Conservation (phyloP, 2,888 invertebrate species). For the Pseudococcus longispinus region DNA sequence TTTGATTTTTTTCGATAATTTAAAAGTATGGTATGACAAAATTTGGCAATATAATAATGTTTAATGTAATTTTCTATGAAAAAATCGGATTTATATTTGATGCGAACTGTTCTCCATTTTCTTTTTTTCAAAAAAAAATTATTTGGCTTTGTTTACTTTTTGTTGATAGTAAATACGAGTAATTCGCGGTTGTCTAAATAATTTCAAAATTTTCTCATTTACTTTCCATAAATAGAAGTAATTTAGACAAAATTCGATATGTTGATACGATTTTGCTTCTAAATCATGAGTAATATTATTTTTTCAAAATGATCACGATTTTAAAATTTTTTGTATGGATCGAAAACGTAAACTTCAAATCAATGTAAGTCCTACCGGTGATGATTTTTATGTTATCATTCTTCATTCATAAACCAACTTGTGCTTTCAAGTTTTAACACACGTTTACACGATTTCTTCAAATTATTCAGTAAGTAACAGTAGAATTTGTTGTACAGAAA, state of each 20-base stretch:
- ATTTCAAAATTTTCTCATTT: not conserved
- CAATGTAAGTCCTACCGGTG: slow-evolving; percentile 22
- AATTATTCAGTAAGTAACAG: not conserved
- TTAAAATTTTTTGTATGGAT: slow-evolving; percentile 55
- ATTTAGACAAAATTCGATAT: slow-evolving; percentile 35
- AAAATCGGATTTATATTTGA: not conserved
- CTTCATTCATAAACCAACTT: not conserved
- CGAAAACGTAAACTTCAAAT: slow-evolving; percentile 53
- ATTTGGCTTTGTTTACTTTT: not conserved
- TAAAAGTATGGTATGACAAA: not conserved
- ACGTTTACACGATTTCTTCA: not conserved
- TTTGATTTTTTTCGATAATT: too few species aligned
- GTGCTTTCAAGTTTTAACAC: slow-evolving; percentile 2
- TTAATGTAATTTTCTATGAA: not conserved
- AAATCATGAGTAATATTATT: slow-evolving; percentile 40
- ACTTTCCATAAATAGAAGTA: not conserved
- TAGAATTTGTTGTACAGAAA: slow-evolving; percentile 29
- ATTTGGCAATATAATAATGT: not conserved
- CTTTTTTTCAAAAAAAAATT: not conserved
- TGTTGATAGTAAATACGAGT: slow-evolving; percentile 15
- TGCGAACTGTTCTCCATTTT: not conserved
- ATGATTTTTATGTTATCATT: not conserved
- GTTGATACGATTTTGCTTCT: slow-evolving; percentile 28
- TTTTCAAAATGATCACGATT: slow-evolving; percentile 50
- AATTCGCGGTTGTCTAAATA: slow-evolving; percentile 27